Evolutionary conservation across 1,140 invertebrate genomes (phyloP).

Genomic region (Atopsyche davidsoni): DNA sequence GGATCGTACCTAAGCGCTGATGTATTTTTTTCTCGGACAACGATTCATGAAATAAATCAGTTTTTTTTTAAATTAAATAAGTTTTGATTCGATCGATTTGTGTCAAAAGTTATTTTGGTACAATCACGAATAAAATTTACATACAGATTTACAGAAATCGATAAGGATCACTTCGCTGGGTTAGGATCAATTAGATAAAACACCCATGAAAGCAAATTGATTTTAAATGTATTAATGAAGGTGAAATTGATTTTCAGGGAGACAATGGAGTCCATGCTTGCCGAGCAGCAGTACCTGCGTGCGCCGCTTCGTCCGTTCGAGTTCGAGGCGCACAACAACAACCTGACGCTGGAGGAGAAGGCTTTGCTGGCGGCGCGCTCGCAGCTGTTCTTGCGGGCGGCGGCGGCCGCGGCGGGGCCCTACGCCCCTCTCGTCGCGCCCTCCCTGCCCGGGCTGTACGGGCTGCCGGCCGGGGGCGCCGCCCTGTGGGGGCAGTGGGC

Average conservation of each 20-base stretch:
- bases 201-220: no score
- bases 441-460: constrained; percentile 43
- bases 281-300: constrained; percentile 67
- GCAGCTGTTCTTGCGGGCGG: constrained; percentile 59
- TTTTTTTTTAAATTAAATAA: no score
- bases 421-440: constrained; percentile 49
- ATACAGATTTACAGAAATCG: no score
- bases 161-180: no score
- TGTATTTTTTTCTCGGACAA: no score
- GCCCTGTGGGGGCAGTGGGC: constrained; percentile 59
- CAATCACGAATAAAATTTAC: no score
- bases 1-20: background rate
- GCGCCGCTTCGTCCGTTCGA: constrained; percentile 70
- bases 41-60: no score
- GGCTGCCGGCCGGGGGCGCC: constrained; percentile 39
- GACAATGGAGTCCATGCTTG: constrained; percentile 77
- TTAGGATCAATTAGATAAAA: no score
- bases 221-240: background rate
- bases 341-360: constrained; percentile 70
- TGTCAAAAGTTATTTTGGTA: no score
- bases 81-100: no score
- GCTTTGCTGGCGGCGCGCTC: constrained; percentile 63
- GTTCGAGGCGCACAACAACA: constrained; percentile 62
- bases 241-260: constrained; percentile 52
- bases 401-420: constrained; percentile 54